A percentile compares a stretch with the other conserved stretches of the same genome.
Evolutionary conservation across 2,888 invertebrate species (phyloP).

Genomic region (Tetragnatha montana): DNA sequence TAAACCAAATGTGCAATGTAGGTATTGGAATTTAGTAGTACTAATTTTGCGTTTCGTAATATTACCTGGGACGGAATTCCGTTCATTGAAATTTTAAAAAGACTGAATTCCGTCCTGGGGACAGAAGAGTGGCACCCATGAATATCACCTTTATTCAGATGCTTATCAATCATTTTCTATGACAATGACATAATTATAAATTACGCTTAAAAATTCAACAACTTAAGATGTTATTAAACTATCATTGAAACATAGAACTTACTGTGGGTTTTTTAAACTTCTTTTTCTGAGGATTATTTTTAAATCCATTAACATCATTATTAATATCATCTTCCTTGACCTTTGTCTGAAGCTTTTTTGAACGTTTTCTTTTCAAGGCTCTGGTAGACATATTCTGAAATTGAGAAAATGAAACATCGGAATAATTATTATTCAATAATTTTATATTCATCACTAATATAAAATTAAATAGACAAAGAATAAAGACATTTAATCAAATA

Average conservation of each 20-base stretch:
- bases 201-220: neutral
- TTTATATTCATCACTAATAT: no score
- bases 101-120: no score
- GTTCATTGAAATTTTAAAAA: no score
- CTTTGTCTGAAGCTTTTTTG: neutral
- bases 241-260: neutral
- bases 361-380: conserved; percentile 28
- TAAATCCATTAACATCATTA: neutral
- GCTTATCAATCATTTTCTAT: neutral
- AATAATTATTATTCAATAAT: no score
- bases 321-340: conserved; percentile 1
- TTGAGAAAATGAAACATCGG: neutral
- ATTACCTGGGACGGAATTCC: no score
- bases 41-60: no score
- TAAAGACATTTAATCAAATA: no score
- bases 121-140: no score
- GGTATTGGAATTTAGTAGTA: no score
- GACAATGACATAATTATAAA: neutral
- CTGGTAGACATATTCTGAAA: conserved; percentile 28
- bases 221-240: no score
- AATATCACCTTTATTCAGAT: neutral
- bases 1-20: no score
- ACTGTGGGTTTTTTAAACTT: conserved; percentile 16
- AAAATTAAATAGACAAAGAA: no score
- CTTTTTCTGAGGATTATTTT: conserved; percentile 5